Evolutionary conservation across 2,113 vertebrate species (phyloP).

Genomic region (Xiphophorus hellerii): DNA sequence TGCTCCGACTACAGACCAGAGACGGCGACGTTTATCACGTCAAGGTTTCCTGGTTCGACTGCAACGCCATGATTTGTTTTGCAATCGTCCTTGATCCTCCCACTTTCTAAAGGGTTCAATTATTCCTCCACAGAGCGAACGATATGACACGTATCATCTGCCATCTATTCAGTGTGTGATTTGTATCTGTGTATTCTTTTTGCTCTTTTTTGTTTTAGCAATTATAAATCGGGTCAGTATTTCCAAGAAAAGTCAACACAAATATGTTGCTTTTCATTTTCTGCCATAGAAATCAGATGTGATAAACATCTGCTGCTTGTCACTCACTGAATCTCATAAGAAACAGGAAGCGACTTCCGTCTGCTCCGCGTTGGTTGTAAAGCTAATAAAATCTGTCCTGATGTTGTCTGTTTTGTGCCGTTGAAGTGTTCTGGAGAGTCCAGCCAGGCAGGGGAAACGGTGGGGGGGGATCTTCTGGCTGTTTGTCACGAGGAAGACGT

Average conservation of each 20-base stretch:
- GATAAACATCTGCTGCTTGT: slow-evolving; percentile 31
- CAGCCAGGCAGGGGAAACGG: background rate
- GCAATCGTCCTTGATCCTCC: background rate
- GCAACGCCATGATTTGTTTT: background rate
- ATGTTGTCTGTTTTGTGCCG: background rate
- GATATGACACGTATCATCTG: slow-evolving; percentile 27
- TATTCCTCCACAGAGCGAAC: background rate
- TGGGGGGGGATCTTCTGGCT: background rate
- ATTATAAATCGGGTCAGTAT: slow-evolving; percentile 10
- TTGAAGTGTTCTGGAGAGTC: background rate
- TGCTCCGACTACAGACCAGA: background rate
- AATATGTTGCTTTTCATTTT: slow-evolving; percentile 18
- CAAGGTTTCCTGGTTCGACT: background rate
- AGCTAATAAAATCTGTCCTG: too few relatives aligned
- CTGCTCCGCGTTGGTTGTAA: too few relatives aligned
- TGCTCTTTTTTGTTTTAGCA: background rate
- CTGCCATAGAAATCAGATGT: background rate
- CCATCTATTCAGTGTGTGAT: slow-evolving; percentile 1
- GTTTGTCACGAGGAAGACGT: slow-evolving; percentile 6
- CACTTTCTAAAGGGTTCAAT: background rate
- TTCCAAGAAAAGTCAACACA: slow-evolving; percentile 22
- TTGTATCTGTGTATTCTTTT: background rate
- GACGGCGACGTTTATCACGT: background rate
- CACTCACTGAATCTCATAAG: too few relatives aligned
- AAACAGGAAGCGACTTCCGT: too few relatives aligned